These are phyloP conservation scores for Plectrocnemia conspersa DNA, from an alignment of 1,140 invertebrate species.

Conservation along the genomic window DNA sequence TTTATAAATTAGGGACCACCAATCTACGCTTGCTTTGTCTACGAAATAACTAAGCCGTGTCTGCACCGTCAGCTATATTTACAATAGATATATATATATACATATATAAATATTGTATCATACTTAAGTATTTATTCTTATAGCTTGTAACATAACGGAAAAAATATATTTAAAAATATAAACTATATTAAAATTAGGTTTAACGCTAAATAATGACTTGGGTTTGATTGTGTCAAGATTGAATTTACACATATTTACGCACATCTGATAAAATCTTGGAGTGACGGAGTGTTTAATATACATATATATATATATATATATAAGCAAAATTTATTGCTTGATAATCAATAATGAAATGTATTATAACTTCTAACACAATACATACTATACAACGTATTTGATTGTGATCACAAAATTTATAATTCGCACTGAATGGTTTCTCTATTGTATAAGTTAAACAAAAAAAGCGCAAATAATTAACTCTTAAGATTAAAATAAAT, in stretches of 20 bases:
- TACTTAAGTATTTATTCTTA: background rate
- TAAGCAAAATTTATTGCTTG: slow-evolving; percentile 29
- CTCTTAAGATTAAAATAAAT: too few species aligned
- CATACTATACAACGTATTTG: slow-evolving; percentile 35
- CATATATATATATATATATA: slow-evolving; percentile 1
- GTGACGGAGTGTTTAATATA: slow-evolving; percentile 8
- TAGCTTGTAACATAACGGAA: slow-evolving; percentile 10
- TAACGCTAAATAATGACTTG: too few species aligned
- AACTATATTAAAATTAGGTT: slow-evolving; percentile 1
- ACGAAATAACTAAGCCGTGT: slow-evolving; percentile 27
- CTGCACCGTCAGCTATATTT: slow-evolving; percentile 29
- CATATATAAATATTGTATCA: slow-evolving; percentile 12
- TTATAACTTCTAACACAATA: slow-evolving; percentile 29
- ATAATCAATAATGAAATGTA: slow-evolving; percentile 32
- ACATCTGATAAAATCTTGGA: too few species aligned
- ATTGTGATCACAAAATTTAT: slow-evolving; percentile 35
- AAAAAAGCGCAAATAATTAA: slow-evolving; percentile 13
- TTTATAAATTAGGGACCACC: slow-evolving; percentile 36
- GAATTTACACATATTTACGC: too few species aligned
- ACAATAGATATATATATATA: slow-evolving; percentile 19
- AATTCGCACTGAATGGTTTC: slow-evolving; percentile 32
- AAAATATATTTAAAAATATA: background rate
- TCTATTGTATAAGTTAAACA: slow-evolving; percentile 19
- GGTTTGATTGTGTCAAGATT: too few species aligned
- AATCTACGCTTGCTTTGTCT: slow-evolving; percentile 35